Conservation (phyloP, 1,140 invertebrate species). For the Tetragnatha versicolor region DNA sequence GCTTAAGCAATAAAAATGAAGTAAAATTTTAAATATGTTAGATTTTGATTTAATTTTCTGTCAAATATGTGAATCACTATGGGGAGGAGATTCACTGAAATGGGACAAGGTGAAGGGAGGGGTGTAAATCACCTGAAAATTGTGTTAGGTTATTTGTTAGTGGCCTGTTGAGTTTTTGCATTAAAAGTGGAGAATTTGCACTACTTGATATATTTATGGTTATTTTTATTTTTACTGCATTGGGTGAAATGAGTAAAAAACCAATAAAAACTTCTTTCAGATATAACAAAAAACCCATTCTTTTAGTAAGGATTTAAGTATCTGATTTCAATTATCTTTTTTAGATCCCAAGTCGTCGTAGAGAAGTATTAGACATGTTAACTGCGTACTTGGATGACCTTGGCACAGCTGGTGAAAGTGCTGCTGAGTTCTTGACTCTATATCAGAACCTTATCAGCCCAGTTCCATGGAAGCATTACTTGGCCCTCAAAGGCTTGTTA, state of each 20-base stretch:
- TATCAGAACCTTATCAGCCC: conserved; percentile 81
- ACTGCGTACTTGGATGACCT: conserved; percentile 88
- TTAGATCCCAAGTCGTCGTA: conserved; percentile 59
- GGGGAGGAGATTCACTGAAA: too few relatives aligned
- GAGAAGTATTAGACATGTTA: conserved; percentile 79
- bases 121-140: too few relatives aligned
- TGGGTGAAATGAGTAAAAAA: not conserved
- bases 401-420: conserved; percentile 83
- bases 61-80: too few relatives aligned
- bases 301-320: not conserved
- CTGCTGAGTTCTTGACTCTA: conserved; percentile 86
- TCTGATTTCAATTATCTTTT: conserved; percentile 13
- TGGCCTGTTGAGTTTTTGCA: too few relatives aligned
- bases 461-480: conserved; percentile 82
- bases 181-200: too few relatives aligned
- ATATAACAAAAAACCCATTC: not conserved
- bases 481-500: conserved; percentile 81
- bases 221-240: not conserved
- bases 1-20: too few relatives aligned
- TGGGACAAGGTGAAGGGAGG: too few relatives aligned
- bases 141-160: too few relatives aligned
- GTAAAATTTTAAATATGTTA: too few relatives aligned
- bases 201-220: not conserved
- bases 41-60: too few relatives aligned
- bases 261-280: not conserved